Percentiles rank a stretch among this genome's conserved stretches.
Evolutionary conservation across 2,113 vertebrate species (phyloP).

Genomic region (Dipodomys spectabilis): DNA sequence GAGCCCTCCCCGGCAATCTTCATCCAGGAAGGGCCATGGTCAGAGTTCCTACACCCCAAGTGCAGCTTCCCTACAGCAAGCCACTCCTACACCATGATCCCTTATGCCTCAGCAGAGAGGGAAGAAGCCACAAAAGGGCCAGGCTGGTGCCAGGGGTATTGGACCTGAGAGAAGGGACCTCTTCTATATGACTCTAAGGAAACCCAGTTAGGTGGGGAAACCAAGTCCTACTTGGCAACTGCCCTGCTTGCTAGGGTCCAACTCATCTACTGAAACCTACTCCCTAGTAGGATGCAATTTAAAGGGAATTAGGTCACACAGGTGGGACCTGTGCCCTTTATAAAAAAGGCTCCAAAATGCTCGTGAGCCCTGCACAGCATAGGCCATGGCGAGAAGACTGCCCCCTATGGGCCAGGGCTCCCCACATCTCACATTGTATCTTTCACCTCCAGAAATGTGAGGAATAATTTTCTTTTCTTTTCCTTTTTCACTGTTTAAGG

Average conservation of each 20-base stretch:
- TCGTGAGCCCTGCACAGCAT: not conserved
- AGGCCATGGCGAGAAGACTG: not conserved
- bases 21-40: not conserved
- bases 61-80: not conserved
- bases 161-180: not conserved
- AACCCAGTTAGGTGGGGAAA: not conserved
- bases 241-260: not conserved
- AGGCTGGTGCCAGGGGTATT: not conserved
- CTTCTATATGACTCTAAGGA: not conserved
- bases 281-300: too few species aligned
- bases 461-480: not conserved
- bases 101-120: not conserved
- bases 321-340: not conserved
- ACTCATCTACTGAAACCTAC: not conserved
- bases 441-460: not conserved
- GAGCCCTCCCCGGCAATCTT: too few species aligned
- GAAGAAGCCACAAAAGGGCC: too few species aligned
- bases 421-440: too few species aligned
- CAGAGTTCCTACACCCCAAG: not conserved
- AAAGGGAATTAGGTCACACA: too few species aligned
- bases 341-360: too few species aligned
- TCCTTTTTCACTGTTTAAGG: constrained; percentile 87
- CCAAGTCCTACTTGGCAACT: not conserved
- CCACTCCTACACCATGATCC: not conserved
- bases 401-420: not conserved